Base-by-base conservation (phyloP, 2,888 invertebrate species). In the Patella ulyssiponensis region DNA sequence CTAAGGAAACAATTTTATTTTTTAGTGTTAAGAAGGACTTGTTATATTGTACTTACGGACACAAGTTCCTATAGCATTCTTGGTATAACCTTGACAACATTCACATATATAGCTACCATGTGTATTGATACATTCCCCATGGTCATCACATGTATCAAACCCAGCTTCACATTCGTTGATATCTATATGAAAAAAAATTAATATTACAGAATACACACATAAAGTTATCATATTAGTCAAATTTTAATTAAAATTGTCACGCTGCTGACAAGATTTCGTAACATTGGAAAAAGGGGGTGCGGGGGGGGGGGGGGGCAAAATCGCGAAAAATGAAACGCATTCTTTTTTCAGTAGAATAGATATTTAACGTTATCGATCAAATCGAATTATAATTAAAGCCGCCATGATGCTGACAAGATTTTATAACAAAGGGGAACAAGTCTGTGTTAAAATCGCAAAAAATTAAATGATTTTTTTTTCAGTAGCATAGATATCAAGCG, bases 81-180 rank as follows among this genome's bases (percentile, higher is more conserved):
- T 77, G 44, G 77, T 78, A 79, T 80, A 88, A 1, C 89, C 89
- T 69, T 74, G 74, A 73, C 86, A 85, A 73, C 89, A 89, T 9
- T 78, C 75, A 78, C 90, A 90, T 52, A 82, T 76, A 75, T 82
- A 87, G 1, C 82, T 78, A 9, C 88, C 88, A 2, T 80, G 83
- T 33, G 79, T 85, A 80, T 90, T 88, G 14, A 78, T 74, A 79
- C 90, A 90, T 73, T 80, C 80, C 0, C 86, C 82, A 79, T 87
- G 81, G 9, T 81, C 80, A 1, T 81, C 81, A 79, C 89, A 89
- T 11, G 78, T 71, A n/a, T 74, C 78, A 17, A 71, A 58, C 7
- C 56, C 71, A 5, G 79, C 80, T 1, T 80, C 76, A 78, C 89
- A 89, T 73, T 89, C 89, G 74, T 89, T 77, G 1, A 86, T 77